Percentiles rank a stretch among this genome's conserved stretches.
Conservation (phyloP, 1,140 invertebrate species). For the Diabrotica undecimpunctata region DNA sequence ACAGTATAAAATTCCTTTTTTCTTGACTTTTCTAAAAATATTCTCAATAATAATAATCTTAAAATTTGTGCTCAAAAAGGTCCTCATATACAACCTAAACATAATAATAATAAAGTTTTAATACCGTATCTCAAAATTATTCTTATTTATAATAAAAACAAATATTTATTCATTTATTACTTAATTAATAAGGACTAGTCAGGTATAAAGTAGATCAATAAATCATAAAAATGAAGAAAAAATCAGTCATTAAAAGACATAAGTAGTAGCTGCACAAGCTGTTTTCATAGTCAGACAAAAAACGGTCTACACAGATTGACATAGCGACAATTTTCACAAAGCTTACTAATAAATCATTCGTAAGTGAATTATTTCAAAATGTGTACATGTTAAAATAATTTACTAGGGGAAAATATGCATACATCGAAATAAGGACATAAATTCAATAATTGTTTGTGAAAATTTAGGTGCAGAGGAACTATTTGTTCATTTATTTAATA, state of each 20-base stretch:
- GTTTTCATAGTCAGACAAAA: background rate
- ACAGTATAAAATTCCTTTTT: too few relatives aligned
- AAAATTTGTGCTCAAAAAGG: too few relatives aligned
- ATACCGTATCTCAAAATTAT: too few relatives aligned
- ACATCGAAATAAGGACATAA: too few relatives aligned
- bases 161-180: background rate
- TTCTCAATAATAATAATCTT: too few relatives aligned
- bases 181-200: background rate
- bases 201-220: conserved; percentile 1
- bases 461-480: background rate
- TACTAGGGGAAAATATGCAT: too few relatives aligned
- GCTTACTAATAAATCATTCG: background rate
- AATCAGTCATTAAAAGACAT: background rate
- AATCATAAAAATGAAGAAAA: background rate
- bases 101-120: too few relatives aligned
- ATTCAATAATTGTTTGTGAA: too few relatives aligned
- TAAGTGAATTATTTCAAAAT: background rate
- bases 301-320: background rate
- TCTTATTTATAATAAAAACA: too few relatives aligned
- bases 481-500: background rate
- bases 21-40: too few relatives aligned
- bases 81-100: too few relatives aligned
- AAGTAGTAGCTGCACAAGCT: background rate
- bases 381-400: too few relatives aligned
- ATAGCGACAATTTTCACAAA: background rate